Evolutionary conservation across 2,797 vertebrate species (phyloP).

Genomic region (Fistularia tabacaria): DNA sequence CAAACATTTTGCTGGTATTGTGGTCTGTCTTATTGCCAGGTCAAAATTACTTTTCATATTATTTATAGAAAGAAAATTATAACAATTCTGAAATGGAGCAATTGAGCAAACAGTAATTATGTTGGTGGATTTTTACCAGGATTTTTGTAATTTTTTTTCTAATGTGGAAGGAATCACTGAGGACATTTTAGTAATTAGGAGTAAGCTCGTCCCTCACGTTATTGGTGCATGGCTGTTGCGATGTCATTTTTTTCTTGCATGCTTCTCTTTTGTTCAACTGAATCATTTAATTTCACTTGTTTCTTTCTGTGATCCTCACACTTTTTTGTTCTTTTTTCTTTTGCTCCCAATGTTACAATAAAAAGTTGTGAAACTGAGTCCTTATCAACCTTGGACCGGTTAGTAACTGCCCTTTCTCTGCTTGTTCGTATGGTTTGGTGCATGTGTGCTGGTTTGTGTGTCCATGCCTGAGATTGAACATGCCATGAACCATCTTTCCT

Average conservation of each 20-base stretch:
- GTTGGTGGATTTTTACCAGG: neutral
- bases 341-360: conserved; percentile 86
- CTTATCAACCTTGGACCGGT: conserved; percentile 99
- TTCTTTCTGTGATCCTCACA: conserved; percentile 94
- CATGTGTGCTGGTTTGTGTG: conserved; percentile 61
- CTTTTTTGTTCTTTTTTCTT: conserved; percentile 84
- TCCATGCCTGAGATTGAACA: conserved; percentile 60
- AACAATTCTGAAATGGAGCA: no score
- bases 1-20: conserved; percentile 3
- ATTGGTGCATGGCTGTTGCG: conserved; percentile 76
- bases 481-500: conserved; percentile 55
- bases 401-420: conserved; percentile 88
- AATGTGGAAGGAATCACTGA: neutral
- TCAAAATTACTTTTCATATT: no score
- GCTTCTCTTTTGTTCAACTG: conserved; percentile 75
- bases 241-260: conserved; percentile 76
- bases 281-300: conserved; percentile 79
- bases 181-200: neutral
- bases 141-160: conserved; percentile 1
- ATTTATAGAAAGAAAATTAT: no score
- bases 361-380: conserved; percentile 99
- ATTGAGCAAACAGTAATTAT: neutral
- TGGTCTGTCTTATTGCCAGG: no score
- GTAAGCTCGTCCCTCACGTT: conserved; percentile 30
- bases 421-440: conserved; percentile 68